Conservation (phyloP, 2,888 invertebrate species). For the Zele albiditarsus region DNA sequence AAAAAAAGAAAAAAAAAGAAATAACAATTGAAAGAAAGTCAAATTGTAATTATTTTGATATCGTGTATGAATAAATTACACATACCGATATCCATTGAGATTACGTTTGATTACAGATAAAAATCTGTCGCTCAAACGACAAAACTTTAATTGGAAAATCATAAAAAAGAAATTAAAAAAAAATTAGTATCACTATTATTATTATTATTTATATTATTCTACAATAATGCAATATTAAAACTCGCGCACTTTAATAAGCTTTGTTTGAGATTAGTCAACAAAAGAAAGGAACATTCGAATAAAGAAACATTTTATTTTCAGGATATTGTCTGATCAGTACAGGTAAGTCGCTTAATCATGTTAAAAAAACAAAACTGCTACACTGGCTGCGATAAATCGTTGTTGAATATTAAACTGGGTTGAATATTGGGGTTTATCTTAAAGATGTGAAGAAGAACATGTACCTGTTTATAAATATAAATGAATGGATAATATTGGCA, state of each 20-base stretch:
- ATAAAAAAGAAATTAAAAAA: not conserved
- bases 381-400: conserved; percentile 51
- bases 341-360: conserved; percentile 66
- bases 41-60: not conserved
- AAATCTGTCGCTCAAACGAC: conserved; percentile 13
- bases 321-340: conserved; percentile 71
- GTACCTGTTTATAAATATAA: not conserved
- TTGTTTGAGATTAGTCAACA: conserved; percentile 8
- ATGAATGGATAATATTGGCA: not conserved
- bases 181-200: not conserved
- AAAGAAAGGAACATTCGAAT: conserved; percentile 55
- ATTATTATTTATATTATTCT: no score
- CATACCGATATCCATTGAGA: not conserved
- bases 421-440: conserved; percentile 10
- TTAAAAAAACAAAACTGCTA: conserved; percentile 46
- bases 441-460: not conserved
- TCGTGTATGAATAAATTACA: not conserved
- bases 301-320: conserved; percentile 68
- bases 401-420: conserved; percentile 37
- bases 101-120: conserved; percentile 2
- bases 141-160: not conserved
- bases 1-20: not conserved
- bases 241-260: not conserved
- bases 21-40: not conserved
- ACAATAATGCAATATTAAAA: not conserved